Evolutionary conservation across 2,113 vertebrate species (phyloP).

Genomic region (Ovibos moschatus): DNA sequence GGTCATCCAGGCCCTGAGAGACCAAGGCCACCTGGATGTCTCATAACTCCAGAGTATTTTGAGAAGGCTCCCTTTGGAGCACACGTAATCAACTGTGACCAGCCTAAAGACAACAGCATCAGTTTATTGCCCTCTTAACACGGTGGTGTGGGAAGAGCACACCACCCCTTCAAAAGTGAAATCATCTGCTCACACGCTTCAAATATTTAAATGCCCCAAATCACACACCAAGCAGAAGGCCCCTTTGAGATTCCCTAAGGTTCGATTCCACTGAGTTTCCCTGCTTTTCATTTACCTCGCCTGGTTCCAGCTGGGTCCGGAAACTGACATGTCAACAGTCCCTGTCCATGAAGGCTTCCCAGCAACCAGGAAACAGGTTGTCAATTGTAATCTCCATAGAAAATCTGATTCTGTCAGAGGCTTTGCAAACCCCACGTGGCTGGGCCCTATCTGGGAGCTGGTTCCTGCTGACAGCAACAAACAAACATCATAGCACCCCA

Average conservation of each 20-base stretch:
- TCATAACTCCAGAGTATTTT: background rate
- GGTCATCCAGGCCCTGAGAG: background rate
- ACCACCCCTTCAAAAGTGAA: background rate
- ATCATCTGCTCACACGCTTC: background rate
- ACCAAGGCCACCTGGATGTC: background rate
- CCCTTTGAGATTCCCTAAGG: conserved; percentile 40
- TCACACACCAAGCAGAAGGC: background rate
- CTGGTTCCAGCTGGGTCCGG: conserved; percentile 62
- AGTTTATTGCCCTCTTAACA: background rate
- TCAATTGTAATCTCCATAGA: conserved; percentile 59
- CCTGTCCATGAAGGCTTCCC: conserved; percentile 35
- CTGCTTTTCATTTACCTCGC: conserved; percentile 62
- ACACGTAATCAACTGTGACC: background rate
- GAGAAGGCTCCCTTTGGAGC: background rate
- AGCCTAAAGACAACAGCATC: background rate
- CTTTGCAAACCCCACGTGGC: conserved; percentile 12
- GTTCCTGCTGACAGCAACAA: background rate
- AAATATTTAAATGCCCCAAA: conserved; percentile 53
- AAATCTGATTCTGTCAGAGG: conserved; percentile 51
- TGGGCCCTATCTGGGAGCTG: background rate
- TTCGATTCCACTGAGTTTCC: conserved; percentile 47
- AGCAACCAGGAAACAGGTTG: conserved; percentile 51
- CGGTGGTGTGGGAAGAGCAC: background rate
- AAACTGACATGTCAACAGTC: conserved; percentile 48
- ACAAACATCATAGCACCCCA: background rate